phyloP scores from a whole-genome alignment of 2,113 vertebrate genomes.

The Hystrix brachyura region DNA sequence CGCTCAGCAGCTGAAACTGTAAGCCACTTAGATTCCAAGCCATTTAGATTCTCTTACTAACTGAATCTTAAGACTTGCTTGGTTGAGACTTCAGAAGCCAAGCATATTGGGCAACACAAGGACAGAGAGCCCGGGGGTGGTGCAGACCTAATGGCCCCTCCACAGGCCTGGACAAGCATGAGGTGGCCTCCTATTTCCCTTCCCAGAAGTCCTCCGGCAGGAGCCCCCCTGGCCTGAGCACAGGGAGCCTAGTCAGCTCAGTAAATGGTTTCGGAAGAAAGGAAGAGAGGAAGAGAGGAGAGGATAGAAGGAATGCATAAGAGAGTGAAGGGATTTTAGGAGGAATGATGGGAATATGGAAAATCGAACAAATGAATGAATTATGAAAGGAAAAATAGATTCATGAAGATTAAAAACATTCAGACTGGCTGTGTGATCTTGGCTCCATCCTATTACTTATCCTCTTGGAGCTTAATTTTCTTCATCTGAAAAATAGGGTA shows the following conservation, averaged over 20 bases:
- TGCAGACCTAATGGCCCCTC: neutral
- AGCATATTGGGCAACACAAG: neutral
- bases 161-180: constrained; percentile 68
- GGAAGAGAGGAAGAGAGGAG: neutral
- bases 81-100: neutral
- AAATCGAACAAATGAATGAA: neutral
- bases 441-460: too few species aligned
- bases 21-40: neutral
- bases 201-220: constrained; percentile 77
- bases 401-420: neutral
- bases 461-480: neutral
- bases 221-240: neutral
- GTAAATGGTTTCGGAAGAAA: neutral
- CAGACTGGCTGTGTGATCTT: neutral
- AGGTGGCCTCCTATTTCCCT: constrained; percentile 38
- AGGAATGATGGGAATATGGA: neutral
- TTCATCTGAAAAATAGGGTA: neutral
- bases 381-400: neutral
- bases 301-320: neutral
- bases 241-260: neutral
- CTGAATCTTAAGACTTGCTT: neutral
- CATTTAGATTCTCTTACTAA: too few species aligned
- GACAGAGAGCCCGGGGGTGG: neutral
- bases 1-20: neutral
- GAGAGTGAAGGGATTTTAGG: neutral